Evolutionary conservation across 2,888 invertebrate species (phyloP).

Genomic region (Hoplodrina blanda): DNA sequence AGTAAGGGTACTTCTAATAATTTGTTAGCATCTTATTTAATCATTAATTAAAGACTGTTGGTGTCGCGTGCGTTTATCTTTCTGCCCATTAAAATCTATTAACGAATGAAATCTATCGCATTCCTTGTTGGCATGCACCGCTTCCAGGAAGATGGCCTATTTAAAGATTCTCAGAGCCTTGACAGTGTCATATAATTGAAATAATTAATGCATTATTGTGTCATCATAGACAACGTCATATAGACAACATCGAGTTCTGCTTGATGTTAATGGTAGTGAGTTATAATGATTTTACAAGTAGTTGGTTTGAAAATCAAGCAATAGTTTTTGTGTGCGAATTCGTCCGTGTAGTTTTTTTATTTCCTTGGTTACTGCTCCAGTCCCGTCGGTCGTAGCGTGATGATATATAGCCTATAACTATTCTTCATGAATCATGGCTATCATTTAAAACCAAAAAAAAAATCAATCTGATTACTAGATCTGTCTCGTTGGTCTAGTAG

Average conservation of each 20-base stretch:
- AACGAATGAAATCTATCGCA: constrained; percentile 67
- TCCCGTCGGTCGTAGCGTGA: too few relatives aligned
- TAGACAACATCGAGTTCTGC: background rate
- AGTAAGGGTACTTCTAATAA: background rate
- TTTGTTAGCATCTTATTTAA: constrained; percentile 31
- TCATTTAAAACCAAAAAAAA: too few relatives aligned
- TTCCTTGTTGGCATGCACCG: constrained; percentile 65
- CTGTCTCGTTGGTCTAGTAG: too few relatives aligned
- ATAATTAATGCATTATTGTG: constrained; percentile 32
- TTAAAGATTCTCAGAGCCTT: constrained; percentile 63
- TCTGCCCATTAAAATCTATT: constrained; percentile 65
- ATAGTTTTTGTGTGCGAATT: too few relatives aligned
- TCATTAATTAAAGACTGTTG: constrained; percentile 37
- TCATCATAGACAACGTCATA: constrained; percentile 18
- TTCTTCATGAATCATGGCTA: too few relatives aligned
- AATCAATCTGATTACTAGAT: too few relatives aligned
- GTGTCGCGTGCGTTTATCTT: constrained; percentile 58
- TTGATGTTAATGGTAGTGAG: background rate
- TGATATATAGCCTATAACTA: too few relatives aligned
- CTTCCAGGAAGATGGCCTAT: constrained; percentile 69
- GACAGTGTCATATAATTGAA: constrained; percentile 60
- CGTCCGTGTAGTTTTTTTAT: too few relatives aligned
- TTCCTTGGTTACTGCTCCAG: too few relatives aligned
- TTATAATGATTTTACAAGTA: background rate
- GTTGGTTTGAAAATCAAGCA: too few relatives aligned